Base-by-base conservation (phyloP, 1,140 invertebrate species). In the Bombyx mandarina region DNA sequence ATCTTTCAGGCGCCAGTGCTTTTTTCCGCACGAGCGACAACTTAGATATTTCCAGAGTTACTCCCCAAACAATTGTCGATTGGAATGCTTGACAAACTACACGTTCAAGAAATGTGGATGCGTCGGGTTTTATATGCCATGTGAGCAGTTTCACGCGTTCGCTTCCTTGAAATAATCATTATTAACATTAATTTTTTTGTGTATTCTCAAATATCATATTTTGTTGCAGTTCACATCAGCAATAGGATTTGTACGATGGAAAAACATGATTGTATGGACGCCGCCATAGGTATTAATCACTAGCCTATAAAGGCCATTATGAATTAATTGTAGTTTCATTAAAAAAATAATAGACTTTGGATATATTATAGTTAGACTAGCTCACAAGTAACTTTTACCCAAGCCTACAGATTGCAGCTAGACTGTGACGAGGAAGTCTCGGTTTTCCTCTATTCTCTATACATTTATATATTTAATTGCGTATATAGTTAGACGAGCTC, bases 1-100 rank as follows among this genome's bases (percentile, higher is more conserved):
- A 42, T 56, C 2, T 56, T 57, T 9, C 52, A 65, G 63, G 45
- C 61, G 61, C 8, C 65, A 63, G 42, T 66, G 65, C 8, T 66
- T 57, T 47, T 66, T 63, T n/a, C 49, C 52, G 0, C 9, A 47
- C n/a, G 61, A 66, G 8, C 26, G 53, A 6, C 51, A 62, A 26
- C 54, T 62, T 9, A 52, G 52, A 10, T 66, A 62, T 45, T 66
- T 66, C 18, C 55, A 58, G 8, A 50, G 55, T 10, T 66, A 66
- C 35, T 60, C 60, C 6, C 53, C 53, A 4, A 55, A n/a, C 10
- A 62, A 66, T 42, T 66, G 64, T 10, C 44, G 18, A 12, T 42
- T 60, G 8, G 60, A 62, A 50, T 66, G 64, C 45, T 7, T 62
- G 10, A 44, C 65, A 1, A 67, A 67, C 35, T 51, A 58, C 9